Percentiles rank a stretch among this genome's conserved stretches.
phyloP scores from a whole-genome alignment of 2,888 invertebrate genomes.

The Helobdella robusta region DNA sequence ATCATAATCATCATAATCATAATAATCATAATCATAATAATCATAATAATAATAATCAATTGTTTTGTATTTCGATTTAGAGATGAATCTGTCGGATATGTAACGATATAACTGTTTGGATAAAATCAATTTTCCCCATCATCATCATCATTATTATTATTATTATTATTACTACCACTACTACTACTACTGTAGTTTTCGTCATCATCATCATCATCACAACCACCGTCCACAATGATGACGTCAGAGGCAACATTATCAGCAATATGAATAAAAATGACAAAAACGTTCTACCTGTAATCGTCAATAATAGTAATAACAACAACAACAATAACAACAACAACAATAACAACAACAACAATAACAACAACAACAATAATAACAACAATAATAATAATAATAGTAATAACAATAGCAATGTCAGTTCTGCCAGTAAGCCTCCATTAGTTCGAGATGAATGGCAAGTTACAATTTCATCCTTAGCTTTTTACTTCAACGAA shows the following conservation, averaged over 20 bases:
- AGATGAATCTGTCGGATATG: not conserved
- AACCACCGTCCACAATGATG: slow-evolving; percentile 9
- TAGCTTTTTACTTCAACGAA: too few relatives aligned
- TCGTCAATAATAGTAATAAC: not conserved
- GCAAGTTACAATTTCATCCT: too few relatives aligned
- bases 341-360: slow-evolving; percentile 6
- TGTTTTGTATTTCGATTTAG: not conserved
- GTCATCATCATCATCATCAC: slow-evolving; percentile 25
- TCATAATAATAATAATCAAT: slow-evolving; percentile 3
- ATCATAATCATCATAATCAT: not conserved
- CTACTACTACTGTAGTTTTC: slow-evolving; percentile 17
- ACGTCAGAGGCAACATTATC: slow-evolving; percentile 16
- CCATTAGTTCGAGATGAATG: too few relatives aligned
- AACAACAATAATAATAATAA: not conserved
- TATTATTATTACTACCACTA: not conserved
- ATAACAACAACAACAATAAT: not conserved
- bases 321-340: slow-evolving; percentile 2
- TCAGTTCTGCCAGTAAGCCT: too few relatives aligned
- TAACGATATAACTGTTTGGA: not conserved
- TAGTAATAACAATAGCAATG: not conserved
- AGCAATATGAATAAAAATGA: slow-evolving; percentile 9
- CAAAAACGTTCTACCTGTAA: slow-evolving; percentile 1
- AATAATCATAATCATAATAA: not conserved
- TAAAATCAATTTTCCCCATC: not conserved
- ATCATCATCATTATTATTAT: not conserved